These are phyloP conservation scores for Aspiorhynchus laticeps DNA, from an alignment of 2,113 vertebrate genomes.

Conservation along the genomic window DNA sequence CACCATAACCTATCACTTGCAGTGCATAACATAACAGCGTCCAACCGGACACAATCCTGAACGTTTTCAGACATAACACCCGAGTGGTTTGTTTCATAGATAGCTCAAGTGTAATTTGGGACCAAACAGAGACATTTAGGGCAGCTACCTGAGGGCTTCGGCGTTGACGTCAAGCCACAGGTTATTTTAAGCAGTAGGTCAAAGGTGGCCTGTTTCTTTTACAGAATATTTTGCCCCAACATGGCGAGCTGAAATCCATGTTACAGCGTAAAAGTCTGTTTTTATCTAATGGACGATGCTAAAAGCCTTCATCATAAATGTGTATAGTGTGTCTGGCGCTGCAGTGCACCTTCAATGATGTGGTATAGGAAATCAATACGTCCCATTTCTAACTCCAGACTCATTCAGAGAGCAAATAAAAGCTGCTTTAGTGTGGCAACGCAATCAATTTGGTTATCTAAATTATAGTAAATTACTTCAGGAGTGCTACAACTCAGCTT, in stretches of 20 bases:
- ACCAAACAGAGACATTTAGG: slow-evolving; percentile 57
- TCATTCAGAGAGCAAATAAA: slow-evolving; percentile 55
- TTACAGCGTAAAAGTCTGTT: slow-evolving; percentile 14
- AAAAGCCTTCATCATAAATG: slow-evolving; percentile 36
- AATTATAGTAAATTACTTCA: slow-evolving; percentile 55
- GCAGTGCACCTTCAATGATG: slow-evolving; percentile 44
- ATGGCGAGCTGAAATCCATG: background rate
- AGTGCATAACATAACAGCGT: too few relatives aligned
- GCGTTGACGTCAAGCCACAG: slow-evolving; percentile 58
- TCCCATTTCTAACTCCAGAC: slow-evolving; percentile 56
- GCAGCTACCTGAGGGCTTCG: slow-evolving; percentile 57
- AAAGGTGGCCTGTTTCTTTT: slow-evolving; percentile 56
- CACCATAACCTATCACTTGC: too few relatives aligned
- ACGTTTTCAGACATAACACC: too few relatives aligned
- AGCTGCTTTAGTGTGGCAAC: slow-evolving; percentile 53
- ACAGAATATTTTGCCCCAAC: slow-evolving; percentile 19
- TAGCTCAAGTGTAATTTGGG: slow-evolving; percentile 53
- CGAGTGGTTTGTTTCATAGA: slow-evolving; percentile 49
- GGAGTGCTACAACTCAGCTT: slow-evolving; percentile 15
- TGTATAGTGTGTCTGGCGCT: slow-evolving; percentile 32
- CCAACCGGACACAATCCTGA: too few relatives aligned
- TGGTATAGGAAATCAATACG: slow-evolving; percentile 56
- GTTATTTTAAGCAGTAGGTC: slow-evolving; percentile 64
- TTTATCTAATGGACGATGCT: slow-evolving; percentile 39
- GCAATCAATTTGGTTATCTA: slow-evolving; percentile 55